Conservation (phyloP, 2,113 vertebrate species). For the Urocolius indicus region DNA sequence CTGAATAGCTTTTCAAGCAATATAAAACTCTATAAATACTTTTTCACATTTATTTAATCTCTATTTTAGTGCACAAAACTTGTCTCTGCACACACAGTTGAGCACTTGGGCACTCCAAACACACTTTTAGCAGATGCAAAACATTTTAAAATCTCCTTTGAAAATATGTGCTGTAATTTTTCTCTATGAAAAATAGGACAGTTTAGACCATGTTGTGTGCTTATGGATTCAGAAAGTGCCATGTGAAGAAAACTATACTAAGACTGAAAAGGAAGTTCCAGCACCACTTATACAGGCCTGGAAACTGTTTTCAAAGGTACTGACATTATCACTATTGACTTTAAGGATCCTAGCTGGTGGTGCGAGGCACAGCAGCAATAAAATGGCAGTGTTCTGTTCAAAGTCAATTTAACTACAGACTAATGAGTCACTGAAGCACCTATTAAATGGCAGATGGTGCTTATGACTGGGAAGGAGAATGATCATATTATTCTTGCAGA, state of each 20-base stretch:
- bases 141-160: background rate
- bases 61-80: background rate
- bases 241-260: background rate
- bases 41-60: background rate
- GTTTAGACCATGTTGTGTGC: background rate
- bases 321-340: background rate
- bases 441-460: constrained; percentile 58
- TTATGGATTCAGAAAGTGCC: background rate
- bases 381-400: constrained; percentile 13
- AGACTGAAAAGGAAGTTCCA: background rate
- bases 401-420: constrained; percentile 4
- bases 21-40: background rate
- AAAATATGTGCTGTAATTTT: background rate
- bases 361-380: constrained; percentile 4
- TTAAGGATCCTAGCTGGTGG: background rate
- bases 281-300: background rate
- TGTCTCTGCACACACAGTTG: background rate
- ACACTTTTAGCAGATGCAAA: background rate
- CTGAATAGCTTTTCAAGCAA: background rate
- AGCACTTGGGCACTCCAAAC: background rate
- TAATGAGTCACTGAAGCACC: constrained; percentile 51
- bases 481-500: background rate
- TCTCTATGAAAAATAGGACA: background rate
- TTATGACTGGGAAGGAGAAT: background rate
- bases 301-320: background rate